phyloP scores from a whole-genome alignment of 2,888 invertebrate genomes.

The Troides oblongomaculatus region DNA sequence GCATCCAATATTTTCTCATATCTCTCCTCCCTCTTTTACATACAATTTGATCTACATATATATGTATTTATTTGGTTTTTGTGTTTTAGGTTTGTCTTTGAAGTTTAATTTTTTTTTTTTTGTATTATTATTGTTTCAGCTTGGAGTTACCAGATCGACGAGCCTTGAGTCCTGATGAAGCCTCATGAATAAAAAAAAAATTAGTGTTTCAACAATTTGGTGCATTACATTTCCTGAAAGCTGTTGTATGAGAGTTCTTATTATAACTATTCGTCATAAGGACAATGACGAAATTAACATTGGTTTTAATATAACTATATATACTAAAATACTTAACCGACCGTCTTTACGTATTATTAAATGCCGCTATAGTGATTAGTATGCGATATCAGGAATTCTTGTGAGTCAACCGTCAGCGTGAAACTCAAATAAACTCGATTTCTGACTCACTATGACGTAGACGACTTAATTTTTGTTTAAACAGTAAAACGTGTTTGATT shows the following conservation, averaged over 20 bases:
- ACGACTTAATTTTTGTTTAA: slow-evolving; percentile 7
- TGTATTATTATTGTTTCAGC: no score
- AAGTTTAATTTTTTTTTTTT: no score
- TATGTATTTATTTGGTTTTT: no score
- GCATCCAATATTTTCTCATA: no score
- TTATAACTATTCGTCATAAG: background rate
- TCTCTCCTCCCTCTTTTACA: no score
- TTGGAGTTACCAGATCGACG: no score
- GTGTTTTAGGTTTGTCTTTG: no score
- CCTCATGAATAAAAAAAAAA: no score
- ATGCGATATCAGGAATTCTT: slow-evolving; percentile 10
- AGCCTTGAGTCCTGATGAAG: no score
- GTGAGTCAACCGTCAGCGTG: slow-evolving; percentile 8
- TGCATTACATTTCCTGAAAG: background rate
- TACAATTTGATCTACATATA: no score
- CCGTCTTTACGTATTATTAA: slow-evolving; percentile 14
- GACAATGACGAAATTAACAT: slow-evolving; percentile 1
- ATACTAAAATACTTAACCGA: slow-evolving; percentile 4
- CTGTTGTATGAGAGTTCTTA: background rate
- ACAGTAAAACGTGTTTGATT: slow-evolving; percentile 1
- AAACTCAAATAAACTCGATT: slow-evolving; percentile 12
- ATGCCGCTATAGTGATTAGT: slow-evolving; percentile 15
- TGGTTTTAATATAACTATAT: slow-evolving; percentile 4
- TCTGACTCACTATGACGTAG: slow-evolving; percentile 22
- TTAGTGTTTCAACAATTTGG: background rate